These are phyloP conservation scores for Acrocephalus arundinaceus DNA, from an alignment of 2,113 vertebrate species.

Conservation along the genomic window DNA sequence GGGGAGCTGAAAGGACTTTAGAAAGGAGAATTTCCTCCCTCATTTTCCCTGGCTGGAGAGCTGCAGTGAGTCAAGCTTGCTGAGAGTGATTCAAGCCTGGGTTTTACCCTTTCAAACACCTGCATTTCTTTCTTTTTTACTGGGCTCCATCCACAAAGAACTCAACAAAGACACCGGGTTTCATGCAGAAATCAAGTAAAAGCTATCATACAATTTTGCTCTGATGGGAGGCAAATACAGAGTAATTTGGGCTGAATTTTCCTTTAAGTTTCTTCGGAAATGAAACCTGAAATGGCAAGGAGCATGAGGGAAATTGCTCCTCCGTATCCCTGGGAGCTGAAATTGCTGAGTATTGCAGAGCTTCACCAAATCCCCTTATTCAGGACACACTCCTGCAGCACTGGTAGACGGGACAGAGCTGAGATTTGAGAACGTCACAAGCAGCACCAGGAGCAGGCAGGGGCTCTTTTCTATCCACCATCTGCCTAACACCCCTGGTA, in stretches of 20 bases:
- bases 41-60: background rate
- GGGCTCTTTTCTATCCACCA: background rate
- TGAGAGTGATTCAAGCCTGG: background rate
- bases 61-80: background rate
- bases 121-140: background rate
- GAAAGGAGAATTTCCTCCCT: background rate
- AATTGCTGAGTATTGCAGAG: constrained; percentile 28
- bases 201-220: background rate
- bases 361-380: constrained; percentile 20
- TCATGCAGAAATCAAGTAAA: background rate
- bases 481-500: accelerated
- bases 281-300: background rate
- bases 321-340: background rate
- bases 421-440: background rate
- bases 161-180: background rate
- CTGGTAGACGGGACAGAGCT: accelerated
- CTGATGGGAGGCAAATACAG: constrained; percentile 2
- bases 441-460: background rate
- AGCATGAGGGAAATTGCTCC: background rate
- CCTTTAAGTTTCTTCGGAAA: background rate
- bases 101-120: background rate
- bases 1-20: background rate
- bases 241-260: constrained; percentile 6
- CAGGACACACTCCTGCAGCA: background rate
- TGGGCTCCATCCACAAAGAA: accelerated